These are phyloP conservation scores for Hippopotamyrus pictus DNA, from an alignment of 2,797 vertebrate species.

Conservation along the genomic window DNA sequence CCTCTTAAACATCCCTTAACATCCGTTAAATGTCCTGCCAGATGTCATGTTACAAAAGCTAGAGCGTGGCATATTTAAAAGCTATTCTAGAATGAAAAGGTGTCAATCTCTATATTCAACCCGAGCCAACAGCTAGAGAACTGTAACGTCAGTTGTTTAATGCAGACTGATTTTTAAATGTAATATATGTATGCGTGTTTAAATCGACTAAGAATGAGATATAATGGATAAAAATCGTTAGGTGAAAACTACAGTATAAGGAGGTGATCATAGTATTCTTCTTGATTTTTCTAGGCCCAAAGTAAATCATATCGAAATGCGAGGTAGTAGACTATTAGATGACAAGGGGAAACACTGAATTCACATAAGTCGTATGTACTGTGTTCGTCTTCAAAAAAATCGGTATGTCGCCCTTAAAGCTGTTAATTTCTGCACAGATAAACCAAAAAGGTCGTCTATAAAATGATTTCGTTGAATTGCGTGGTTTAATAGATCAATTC, in stretches of 20 bases:
- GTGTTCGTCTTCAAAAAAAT: not conserved
- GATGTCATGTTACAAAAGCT: not conserved
- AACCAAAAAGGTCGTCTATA: not conserved
- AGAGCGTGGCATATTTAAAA: not conserved
- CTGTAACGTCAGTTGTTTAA: not conserved
- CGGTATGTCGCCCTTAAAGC: not conserved
- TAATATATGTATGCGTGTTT: not conserved
- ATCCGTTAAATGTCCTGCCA: not conserved
- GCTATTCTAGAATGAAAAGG: not conserved
- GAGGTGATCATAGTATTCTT: not conserved
- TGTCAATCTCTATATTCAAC: not conserved
- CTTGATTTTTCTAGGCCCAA: not conserved
- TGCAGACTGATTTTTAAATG: not conserved
- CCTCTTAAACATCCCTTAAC: not conserved
- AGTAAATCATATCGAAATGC: not conserved
- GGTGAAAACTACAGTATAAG: not conserved
- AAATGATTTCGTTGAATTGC: not conserved
- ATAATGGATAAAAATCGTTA: not conserved
- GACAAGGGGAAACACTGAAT: not conserved
- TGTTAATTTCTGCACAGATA: not conserved
- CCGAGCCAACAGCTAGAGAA: not conserved
- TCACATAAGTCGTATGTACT: not conserved
- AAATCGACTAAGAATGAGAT: not conserved
- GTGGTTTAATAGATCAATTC: not conserved
- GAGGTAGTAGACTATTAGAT: not conserved